These are phyloP conservation scores for Aphelocoma californica DNA, from an alignment of 2,797 vertebrate species.

Conservation along the genomic window DNA sequence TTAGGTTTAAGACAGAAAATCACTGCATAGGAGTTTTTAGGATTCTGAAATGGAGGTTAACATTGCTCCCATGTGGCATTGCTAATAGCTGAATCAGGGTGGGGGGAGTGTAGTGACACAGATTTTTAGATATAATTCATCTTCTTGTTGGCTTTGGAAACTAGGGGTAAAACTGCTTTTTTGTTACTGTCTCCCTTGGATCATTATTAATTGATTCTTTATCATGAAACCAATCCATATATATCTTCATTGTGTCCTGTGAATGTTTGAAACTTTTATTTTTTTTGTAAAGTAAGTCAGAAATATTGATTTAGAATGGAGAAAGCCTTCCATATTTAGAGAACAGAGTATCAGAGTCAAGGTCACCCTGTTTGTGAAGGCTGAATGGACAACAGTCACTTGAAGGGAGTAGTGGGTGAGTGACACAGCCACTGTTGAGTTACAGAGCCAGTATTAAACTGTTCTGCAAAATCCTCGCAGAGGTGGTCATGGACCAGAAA, in stretches of 20 bases:
- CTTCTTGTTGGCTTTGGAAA: constrained; percentile 11
- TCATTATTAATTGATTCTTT: constrained; percentile 56
- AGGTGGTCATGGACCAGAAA: background rate
- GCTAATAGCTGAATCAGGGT: background rate
- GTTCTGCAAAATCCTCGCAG: background rate
- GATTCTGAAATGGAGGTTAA: background rate
- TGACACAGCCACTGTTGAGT: background rate
- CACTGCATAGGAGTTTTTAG: background rate
- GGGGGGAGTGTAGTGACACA: background rate
- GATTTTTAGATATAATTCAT: constrained; percentile 4
- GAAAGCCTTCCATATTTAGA: background rate
- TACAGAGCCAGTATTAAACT: background rate
- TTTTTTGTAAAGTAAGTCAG: background rate
- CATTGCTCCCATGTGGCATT: background rate
- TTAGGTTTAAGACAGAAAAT: background rate
- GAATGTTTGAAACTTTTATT: background rate
- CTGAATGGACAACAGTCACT: background rate
- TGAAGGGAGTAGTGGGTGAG: background rate
- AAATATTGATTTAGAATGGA: constrained; percentile 20
- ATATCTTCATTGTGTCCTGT: constrained; percentile 3
- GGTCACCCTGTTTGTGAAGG: background rate
- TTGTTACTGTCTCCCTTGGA: constrained; percentile 10
- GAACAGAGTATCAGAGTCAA: background rate
- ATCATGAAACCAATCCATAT: constrained; percentile 22
- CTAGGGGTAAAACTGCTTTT: constrained; percentile 1